phyloP scores from a whole-genome alignment of 2,797 vertebrate species.

The Danio choprae region DNA sequence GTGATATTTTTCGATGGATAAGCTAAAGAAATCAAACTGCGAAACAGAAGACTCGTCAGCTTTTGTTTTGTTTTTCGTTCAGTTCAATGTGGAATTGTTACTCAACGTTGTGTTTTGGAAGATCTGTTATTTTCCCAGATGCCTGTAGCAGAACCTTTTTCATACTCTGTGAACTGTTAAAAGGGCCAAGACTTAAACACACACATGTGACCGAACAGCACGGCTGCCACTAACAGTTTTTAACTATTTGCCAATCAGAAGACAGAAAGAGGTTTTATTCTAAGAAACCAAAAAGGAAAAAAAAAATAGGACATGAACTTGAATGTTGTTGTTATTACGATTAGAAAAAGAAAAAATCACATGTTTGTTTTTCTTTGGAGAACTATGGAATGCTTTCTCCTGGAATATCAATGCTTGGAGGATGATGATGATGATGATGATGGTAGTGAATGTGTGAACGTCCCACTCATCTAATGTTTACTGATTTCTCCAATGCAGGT shows the following conservation, averaged over 20 bases:
- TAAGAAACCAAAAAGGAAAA: constrained; percentile 23
- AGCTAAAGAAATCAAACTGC: constrained; percentile 76
- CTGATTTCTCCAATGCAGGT: constrained; percentile 32
- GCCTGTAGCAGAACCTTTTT: constrained; percentile 59
- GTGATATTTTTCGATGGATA: constrained; percentile 74
- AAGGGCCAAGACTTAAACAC: constrained; percentile 17
- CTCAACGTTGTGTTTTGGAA: constrained; percentile 73
- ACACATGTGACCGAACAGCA: neutral
- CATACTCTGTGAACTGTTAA: constrained; percentile 46
- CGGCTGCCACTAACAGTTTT: constrained; percentile 26
- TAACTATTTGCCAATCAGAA: constrained; percentile 37
- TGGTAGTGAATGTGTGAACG: constrained; percentile 46
- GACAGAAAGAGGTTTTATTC: constrained; percentile 14
- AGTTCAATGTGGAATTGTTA: constrained; percentile 66
- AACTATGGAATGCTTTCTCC: constrained; percentile 39
- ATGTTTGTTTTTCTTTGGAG: constrained; percentile 24
- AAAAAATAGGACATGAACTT: constrained; percentile 8
- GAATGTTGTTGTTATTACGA: constrained; percentile 32
- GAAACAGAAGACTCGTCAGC: constrained; percentile 45
- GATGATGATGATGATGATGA: constrained; percentile 16
- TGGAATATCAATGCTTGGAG: constrained; percentile 37
- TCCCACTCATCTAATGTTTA: constrained; percentile 42
- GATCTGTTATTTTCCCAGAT: constrained; percentile 65
- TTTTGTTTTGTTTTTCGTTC: constrained; percentile 63
- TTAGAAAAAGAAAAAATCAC: constrained; percentile 3